Evolutionary conservation across 30 jellyfish, hydroid and myxozoan genomes (phyloP).

Genomic region (Chrysaora quinquecirrha): DNA sequence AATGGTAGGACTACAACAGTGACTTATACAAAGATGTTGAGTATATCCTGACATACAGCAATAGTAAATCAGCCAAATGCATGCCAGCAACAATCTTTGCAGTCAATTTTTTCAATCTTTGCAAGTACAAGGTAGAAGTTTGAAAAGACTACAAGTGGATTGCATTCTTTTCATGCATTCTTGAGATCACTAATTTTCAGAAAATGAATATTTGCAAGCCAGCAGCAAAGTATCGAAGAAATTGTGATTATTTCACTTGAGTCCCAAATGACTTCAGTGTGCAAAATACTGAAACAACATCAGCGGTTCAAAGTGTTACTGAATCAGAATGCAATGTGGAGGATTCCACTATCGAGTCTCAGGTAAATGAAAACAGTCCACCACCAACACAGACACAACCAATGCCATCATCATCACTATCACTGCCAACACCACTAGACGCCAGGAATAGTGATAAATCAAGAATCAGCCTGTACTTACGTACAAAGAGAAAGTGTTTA

Average conservation of each 20-base stretch:
- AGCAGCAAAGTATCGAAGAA: background rate
- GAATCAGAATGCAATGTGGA: background rate
- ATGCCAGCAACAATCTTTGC: conserved; percentile 10
- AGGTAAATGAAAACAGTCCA: background rate
- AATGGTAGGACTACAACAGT: background rate
- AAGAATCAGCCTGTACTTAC: background rate
- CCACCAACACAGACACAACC: background rate
- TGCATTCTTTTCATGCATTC: conserved; percentile 1
- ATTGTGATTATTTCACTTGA: background rate
- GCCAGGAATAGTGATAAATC: background rate
- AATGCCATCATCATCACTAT: background rate
- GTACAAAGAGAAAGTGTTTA: background rate
- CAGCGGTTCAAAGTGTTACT: background rate
- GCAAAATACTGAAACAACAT: background rate
- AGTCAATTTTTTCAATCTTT: conserved; percentile 1
- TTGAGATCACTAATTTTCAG: conserved; percentile 17
- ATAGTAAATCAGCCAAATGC: conserved; percentile 1
- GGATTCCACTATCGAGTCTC: background rate
- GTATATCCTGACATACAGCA: background rate
- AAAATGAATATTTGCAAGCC: background rate
- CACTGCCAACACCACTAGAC: background rate
- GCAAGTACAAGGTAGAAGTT: conserved; percentile 13
- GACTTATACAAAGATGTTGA: background rate
- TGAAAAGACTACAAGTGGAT: conserved; percentile 24
- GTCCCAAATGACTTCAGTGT: background rate